These are phyloP conservation scores for Chamaea fasciata DNA, from an alignment of 2,113 vertebrate genomes.

Conservation along the genomic window DNA sequence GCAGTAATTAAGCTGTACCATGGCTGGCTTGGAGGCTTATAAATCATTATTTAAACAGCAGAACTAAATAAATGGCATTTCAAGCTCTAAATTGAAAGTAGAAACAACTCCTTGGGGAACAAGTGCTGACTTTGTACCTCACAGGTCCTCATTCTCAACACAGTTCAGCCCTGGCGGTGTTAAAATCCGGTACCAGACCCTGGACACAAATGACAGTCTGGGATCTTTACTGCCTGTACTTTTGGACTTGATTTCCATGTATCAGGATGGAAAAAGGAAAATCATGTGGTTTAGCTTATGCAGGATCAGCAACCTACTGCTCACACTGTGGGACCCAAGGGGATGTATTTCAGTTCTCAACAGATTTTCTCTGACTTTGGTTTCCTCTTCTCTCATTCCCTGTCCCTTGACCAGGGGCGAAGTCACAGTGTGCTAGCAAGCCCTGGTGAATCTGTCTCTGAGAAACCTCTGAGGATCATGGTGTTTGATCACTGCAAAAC, in stretches of 20 bases:
- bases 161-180: background rate
- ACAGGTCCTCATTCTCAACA: background rate
- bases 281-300: background rate
- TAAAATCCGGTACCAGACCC: background rate
- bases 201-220: background rate
- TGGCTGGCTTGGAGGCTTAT: constrained; percentile 48
- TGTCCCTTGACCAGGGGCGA: background rate
- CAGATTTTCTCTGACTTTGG: background rate
- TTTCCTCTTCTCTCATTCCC: background rate
- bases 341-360: background rate
- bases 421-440: background rate
- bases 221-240: background rate
- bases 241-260: background rate
- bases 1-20: constrained; percentile 63
- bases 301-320: background rate
- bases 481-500: background rate
- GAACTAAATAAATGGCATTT: constrained; percentile 62
- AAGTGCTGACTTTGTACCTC: background rate
- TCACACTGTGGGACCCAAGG: background rate
- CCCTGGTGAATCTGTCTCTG: background rate
- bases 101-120: constrained; percentile 7
- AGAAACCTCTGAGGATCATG: accelerated
- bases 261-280: background rate
- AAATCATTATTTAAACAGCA: constrained; percentile 68
- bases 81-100: constrained; percentile 44